Base-by-base conservation (phyloP, 2,888 invertebrate genomes). In the Oegoconia quadripuncta region DNA sequence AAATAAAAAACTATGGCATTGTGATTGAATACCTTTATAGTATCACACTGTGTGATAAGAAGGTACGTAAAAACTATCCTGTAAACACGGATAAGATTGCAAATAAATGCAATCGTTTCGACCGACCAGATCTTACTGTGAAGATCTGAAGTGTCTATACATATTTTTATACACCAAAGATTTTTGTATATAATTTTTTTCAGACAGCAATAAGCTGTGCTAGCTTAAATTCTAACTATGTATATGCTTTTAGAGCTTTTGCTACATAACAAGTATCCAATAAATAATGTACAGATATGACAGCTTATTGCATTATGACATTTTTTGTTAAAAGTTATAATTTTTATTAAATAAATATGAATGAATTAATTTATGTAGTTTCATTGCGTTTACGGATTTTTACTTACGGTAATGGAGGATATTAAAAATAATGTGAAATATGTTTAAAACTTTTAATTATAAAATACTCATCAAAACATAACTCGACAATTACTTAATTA, bases 71-170 rank as follows among this genome's bases (percentile, higher is more conserved):
- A 61, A 70, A 86, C 84, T 84, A 76, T 87, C 87, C 87, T 87
- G 87, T 86, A 87, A 81, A 80, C 75, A 71, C 76, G 65, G 68
- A 70, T 45, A 79, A 79, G 86, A 80, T 84, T 84, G 74, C 74
- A 71, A 60, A 57, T 61, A 65, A 65, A 46, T 73, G 80, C 65
- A 80, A 83, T 86, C 83, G 79, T 81, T 84, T 78, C 87, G 87
- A 87, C 80, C 87, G 87, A 87, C 87, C 87, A 86, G 87, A 77
- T 82, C 86, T 84, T 72, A 45, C 48, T 57, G 44, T 59, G 38
- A 69, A 82, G 87, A 72, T 82, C 81, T 87, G 87, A 87, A 78
- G 76, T 71, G 80, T 79, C 77, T 37, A 74, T 75, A 76, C 64
- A 74, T 78, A 79, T 74, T 80, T 78, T 79, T 78, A 70, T 78